phyloP scores from a whole-genome alignment of 1,140 invertebrate species.

The Phocides pigmalion region DNA sequence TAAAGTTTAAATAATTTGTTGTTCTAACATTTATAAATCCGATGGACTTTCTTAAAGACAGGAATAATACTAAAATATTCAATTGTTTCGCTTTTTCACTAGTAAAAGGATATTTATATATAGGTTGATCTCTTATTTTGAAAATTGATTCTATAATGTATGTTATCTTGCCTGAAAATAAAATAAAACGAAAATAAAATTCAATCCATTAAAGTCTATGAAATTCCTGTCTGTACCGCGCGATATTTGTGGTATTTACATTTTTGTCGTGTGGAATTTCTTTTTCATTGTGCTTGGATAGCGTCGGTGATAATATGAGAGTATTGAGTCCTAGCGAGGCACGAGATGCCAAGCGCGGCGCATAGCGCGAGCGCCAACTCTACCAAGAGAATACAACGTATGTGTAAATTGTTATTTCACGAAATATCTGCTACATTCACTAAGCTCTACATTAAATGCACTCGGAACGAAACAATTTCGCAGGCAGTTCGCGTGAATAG shows the following conservation, averaged over 20 bases:
- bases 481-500: background rate
- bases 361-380: background rate
- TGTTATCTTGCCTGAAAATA: no score
- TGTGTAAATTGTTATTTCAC: conserved; percentile 57
- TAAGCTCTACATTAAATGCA: conserved; percentile 46
- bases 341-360: conserved; percentile 25
- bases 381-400: conserved; percentile 55
- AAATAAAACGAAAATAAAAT: no score
- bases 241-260: conserved; percentile 21
- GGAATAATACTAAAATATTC: no score
- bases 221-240: background rate
- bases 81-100: no score
- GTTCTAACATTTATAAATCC: no score
- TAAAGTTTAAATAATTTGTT: no score
- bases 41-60: no score
- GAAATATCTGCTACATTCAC: conserved; percentile 54
- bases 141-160: no score
- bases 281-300: conserved; percentile 40
- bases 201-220: background rate
- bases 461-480: conserved; percentile 22
- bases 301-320: conserved; percentile 35
- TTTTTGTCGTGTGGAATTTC: conserved; percentile 39
- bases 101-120: no score
- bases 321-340: conserved; percentile 40
- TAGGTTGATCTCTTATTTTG: no score